Percentiles rank a stretch among this genome's conserved stretches.
Evolutionary conservation across 2,113 vertebrate genomes (phyloP).

Genomic region (Ictalurus furcatus): DNA sequence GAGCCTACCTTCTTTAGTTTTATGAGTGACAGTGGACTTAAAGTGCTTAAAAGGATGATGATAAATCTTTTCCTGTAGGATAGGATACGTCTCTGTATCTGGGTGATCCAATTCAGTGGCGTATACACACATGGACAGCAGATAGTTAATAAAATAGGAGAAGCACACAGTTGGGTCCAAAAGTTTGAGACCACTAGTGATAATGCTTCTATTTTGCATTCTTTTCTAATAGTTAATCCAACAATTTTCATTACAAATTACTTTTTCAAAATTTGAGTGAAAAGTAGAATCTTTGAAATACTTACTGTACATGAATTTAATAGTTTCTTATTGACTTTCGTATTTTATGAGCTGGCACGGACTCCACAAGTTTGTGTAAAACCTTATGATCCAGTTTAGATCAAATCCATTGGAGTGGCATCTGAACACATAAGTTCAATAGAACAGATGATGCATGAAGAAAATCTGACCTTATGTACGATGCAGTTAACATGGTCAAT

Average conservation of each 20-base stretch:
- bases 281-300: too few species aligned
- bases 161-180: neutral
- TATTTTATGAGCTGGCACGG: too few species aligned
- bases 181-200: too few species aligned
- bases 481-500: neutral
- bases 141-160: neutral
- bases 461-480: neutral
- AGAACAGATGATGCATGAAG: neutral
- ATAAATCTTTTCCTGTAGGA: neutral
- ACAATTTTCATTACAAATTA: too few species aligned
- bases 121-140: neutral
- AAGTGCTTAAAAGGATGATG: neutral
- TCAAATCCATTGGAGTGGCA: neutral
- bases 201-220: too few species aligned
- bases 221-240: too few species aligned
- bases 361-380: neutral
- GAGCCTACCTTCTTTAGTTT: conserved; percentile 13
- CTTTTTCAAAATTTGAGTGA: too few species aligned
- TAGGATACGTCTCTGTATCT: neutral
- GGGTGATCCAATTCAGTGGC: neutral
- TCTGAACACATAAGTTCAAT: neutral
- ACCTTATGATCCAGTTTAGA: neutral
- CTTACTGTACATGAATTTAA: too few species aligned
- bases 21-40: conserved; percentile 27
- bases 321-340: too few species aligned